Conservation (phyloP, 2,113 vertebrate genomes). For the Anguilla japonica region DNA sequence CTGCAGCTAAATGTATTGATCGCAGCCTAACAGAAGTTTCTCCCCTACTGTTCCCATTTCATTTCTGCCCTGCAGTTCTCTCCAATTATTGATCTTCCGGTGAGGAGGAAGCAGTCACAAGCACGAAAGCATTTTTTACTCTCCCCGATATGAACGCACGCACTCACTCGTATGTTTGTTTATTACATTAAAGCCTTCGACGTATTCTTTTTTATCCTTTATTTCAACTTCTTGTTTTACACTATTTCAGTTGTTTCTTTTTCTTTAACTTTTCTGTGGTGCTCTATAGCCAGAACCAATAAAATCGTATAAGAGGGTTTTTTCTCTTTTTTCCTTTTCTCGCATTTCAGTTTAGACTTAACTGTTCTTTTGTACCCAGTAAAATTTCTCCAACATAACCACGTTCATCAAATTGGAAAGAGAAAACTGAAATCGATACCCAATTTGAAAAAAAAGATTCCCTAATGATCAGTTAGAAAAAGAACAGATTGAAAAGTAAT, state of each 20-base stretch:
- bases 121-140: neutral
- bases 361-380: neutral
- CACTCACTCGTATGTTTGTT: neutral
- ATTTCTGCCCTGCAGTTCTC: neutral
- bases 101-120: neutral
- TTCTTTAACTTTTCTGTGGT: neutral
- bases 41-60: neutral
- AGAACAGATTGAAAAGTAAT: no score
- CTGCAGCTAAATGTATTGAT: constrained; percentile 10
- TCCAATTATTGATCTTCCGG: constrained; percentile 12
- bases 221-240: neutral
- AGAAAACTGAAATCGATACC: neutral
- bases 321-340: neutral
- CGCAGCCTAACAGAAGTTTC: constrained; percentile 6
- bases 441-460: no score
- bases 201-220: neutral
- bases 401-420: neutral
- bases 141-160: neutral
- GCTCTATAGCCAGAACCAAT: neutral
- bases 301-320: neutral
- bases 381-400: neutral
- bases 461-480: no score
- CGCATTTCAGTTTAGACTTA: neutral
- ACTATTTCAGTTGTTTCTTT: neutral
- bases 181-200: neutral